These are phyloP conservation scores for Venusia cambrica DNA, from an alignment of 2,888 invertebrate genomes.

Conservation along the genomic window DNA sequence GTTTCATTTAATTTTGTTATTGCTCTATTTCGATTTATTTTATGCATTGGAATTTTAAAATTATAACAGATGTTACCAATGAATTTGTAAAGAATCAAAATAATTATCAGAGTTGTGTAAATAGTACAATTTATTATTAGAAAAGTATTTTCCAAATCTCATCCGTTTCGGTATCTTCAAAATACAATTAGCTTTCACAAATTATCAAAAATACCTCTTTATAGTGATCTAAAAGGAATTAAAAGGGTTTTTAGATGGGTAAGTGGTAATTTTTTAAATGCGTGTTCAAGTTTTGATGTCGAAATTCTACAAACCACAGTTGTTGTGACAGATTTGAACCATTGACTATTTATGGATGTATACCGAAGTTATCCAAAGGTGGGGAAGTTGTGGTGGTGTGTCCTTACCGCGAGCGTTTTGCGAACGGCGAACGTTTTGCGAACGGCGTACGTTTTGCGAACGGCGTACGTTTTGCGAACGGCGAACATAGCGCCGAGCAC, in stretches of 20 bases:
- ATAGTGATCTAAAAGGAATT: conserved; percentile 73
- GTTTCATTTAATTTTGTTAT: conserved; percentile 49
- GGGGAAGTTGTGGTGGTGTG: too few relatives aligned
- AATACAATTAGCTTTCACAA: conserved; percentile 54
- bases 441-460: too few relatives aligned
- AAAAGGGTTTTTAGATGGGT: conserved; percentile 69
- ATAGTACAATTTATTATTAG: conserved; percentile 61
- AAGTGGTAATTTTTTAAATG: conserved; percentile 68
- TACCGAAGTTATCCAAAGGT: conserved; percentile 60
- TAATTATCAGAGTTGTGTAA: conserved; percentile 55
- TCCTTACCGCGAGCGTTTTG: too few relatives aligned
- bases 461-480: too few relatives aligned
- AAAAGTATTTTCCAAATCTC: conserved; percentile 37
- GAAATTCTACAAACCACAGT: conserved; percentile 69
- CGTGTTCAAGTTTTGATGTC: conserved; percentile 69
- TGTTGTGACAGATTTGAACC: conserved; percentile 28
- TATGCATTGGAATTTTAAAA: conserved; percentile 50
- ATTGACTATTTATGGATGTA: conserved; percentile 37
- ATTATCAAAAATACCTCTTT: conserved; percentile 76
- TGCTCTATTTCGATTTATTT: conserved; percentile 49
- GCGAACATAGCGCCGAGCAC: too few relatives aligned
- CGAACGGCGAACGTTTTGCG: too few relatives aligned
- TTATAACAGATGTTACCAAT: conserved; percentile 60
- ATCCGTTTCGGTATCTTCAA: conserved; percentile 45
- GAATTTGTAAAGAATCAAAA: conserved; percentile 46